Conservation (phyloP, 2,888 invertebrate species). For the Phorcus lineatus region DNA sequence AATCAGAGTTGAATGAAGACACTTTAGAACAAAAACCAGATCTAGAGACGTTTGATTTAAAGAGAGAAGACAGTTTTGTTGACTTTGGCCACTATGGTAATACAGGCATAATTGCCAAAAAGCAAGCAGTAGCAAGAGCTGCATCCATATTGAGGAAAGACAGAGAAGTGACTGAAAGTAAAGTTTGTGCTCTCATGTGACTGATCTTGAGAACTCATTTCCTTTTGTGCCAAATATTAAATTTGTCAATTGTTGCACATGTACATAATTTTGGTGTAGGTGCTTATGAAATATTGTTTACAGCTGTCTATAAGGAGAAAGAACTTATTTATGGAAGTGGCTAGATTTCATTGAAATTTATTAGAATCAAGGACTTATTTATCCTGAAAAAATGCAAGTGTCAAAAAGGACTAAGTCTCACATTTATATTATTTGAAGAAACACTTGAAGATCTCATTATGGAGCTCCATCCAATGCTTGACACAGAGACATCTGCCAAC, state of each 20-base stretch:
- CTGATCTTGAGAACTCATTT: background rate
- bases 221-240: background rate
- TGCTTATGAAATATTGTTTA: background rate
- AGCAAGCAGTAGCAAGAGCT: constrained; percentile 20
- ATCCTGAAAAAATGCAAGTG: too few relatives aligned
- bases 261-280: background rate
- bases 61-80: constrained; percentile 30
- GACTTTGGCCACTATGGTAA: constrained; percentile 61
- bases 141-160: background rate
- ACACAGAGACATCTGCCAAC: constrained; percentile 63
- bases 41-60: too few relatives aligned
- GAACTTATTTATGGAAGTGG: background rate
- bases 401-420: background rate
- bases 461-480: constrained; percentile 73
- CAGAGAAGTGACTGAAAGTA: background rate
- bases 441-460: constrained; percentile 41
- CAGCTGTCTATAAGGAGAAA: background rate
- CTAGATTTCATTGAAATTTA: background rate
- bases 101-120: constrained; percentile 49
- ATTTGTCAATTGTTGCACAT: background rate
- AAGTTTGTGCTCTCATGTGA: constrained; percentile 24
- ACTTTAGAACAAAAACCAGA: too few relatives aligned
- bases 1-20: too few relatives aligned
- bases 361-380: background rate
- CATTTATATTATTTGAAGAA: background rate